These are phyloP conservation scores for Microplitis demolitor DNA, from an alignment of 1,140 invertebrate species.

Conservation along the genomic window DNA sequence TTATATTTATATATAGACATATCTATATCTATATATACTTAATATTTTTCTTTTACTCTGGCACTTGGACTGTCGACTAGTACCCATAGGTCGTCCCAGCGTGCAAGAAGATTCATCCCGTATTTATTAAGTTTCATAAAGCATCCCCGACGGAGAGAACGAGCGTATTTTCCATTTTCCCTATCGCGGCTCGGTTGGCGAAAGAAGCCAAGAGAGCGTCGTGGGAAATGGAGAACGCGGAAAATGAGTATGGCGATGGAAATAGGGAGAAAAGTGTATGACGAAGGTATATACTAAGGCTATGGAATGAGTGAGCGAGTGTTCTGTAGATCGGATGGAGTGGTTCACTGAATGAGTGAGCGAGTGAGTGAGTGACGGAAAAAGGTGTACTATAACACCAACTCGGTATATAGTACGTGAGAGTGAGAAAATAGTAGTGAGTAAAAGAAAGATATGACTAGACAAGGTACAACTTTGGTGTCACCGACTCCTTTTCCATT, in stretches of 20 bases:
- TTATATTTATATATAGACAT: no score
- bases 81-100: background rate
- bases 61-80: background rate
- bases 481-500: constrained; percentile 50
- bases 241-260: constrained; percentile 43
- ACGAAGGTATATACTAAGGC: background rate
- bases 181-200: constrained; percentile 11
- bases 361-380: background rate
- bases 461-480: constrained; percentile 38
- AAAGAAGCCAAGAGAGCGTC: constrained; percentile 17
- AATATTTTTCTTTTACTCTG: background rate
- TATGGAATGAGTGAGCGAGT: background rate
- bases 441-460: constrained; percentile 19
- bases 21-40: background rate
- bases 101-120: constrained; percentile 55
- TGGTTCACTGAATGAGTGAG: background rate
- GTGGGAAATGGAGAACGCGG: constrained; percentile 35
- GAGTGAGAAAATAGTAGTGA: constrained; percentile 31
- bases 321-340: background rate
- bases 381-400: background rate
- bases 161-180: constrained; percentile 57
- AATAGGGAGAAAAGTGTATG: constrained; percentile 30
- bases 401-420: no score
- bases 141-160: constrained; percentile 34
- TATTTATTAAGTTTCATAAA: constrained; percentile 63